These are phyloP conservation scores for Zaprionus vittiger DNA, from an alignment of 1,140 invertebrate species.

Conservation along the genomic window DNA sequence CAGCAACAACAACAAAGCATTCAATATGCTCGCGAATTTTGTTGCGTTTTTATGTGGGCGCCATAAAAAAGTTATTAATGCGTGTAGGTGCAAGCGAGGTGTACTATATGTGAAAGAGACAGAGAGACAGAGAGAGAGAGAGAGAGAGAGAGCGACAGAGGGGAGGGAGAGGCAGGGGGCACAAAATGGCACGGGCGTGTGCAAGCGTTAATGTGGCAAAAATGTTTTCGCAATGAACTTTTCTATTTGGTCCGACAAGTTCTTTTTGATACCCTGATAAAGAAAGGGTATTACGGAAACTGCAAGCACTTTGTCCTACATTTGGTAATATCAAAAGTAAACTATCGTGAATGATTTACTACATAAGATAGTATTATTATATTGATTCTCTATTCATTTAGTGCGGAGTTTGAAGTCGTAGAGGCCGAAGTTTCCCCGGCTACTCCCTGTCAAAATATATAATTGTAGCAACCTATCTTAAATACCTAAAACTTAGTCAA, in stretches of 20 bases:
- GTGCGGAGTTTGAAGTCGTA: no score
- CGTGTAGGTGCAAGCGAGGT: slow-evolving; percentile 12
- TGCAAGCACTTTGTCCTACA: background rate
- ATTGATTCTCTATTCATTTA: no score
- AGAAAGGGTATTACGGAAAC: background rate
- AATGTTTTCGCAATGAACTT: slow-evolving; percentile 69
- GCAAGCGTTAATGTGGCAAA: slow-evolving; percentile 80
- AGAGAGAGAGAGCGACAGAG: slow-evolving; percentile 1
- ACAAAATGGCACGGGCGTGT: slow-evolving; percentile 76
- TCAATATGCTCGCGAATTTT: slow-evolving; percentile 76
- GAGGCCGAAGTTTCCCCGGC: no score
- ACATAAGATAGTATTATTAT: background rate
- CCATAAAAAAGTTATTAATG: slow-evolving; percentile 81
- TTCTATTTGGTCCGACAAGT: slow-evolving; percentile 48
- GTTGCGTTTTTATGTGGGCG: slow-evolving; percentile 75
- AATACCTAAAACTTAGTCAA: no score
- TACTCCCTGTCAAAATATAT: no score
- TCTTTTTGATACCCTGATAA: slow-evolving; percentile 11
- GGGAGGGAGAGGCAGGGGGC: slow-evolving; percentile 35
- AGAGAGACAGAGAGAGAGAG: background rate
- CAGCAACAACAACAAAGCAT: slow-evolving; percentile 23
- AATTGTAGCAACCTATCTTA: no score
- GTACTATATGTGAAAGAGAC: background rate
- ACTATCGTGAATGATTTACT: background rate
- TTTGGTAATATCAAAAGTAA: background rate